A percentile compares a stretch with the other conserved stretches of the same genome.
Conservation (phyloP, 2,113 vertebrate genomes). For the Pao palembangensis region DNA sequence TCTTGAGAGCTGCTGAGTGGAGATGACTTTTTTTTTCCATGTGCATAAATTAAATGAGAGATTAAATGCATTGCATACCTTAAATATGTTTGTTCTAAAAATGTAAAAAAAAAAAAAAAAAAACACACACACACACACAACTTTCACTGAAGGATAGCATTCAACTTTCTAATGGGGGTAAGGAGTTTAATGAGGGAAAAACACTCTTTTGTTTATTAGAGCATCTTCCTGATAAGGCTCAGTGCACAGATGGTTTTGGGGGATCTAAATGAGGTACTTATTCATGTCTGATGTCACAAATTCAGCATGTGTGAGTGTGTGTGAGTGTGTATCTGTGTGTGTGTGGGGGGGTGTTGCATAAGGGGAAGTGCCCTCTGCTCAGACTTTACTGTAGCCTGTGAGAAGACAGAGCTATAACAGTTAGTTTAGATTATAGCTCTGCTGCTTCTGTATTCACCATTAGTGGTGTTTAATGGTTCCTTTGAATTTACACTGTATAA, state of each 20-base stretch:
- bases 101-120: neutral
- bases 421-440: no score
- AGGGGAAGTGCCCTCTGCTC: neutral
- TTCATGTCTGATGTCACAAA: slow-evolving; percentile 67
- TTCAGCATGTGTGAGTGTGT: slow-evolving; percentile 6
- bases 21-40: neutral
- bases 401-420: neutral
- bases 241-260: slow-evolving; percentile 67
- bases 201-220: slow-evolving; percentile 54
- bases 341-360: no score
- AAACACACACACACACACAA: neutral
- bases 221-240: slow-evolving; percentile 40
- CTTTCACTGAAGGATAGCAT: neutral
- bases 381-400: neutral
- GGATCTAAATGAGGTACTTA: slow-evolving; percentile 66
- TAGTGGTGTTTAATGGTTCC: no score
- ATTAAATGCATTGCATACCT: neutral
- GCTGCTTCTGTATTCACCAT: no score
- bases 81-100: neutral
- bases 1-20: neutral
- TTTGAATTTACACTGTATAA: no score
- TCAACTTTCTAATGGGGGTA: slow-evolving; percentile 37
- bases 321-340: no score
- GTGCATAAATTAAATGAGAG: neutral
- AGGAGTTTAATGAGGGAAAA: slow-evolving; percentile 49